Base-by-base conservation (phyloP, 2,888 invertebrate species). In the Iselma pallidipennis region DNA sequence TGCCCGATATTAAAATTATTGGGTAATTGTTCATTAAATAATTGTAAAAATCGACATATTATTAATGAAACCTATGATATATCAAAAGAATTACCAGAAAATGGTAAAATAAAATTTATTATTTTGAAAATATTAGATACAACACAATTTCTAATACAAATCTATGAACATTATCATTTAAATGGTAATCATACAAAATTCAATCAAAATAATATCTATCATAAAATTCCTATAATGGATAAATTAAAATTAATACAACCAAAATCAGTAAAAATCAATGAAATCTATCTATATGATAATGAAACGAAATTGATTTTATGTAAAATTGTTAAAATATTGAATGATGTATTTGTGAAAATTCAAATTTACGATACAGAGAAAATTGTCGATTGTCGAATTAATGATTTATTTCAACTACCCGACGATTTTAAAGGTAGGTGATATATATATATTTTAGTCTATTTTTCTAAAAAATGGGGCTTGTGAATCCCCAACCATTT, bases 41-140 rank as follows among this genome's bases (percentile, higher is more conserved):
- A 82, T 48, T 92, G 92, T 70, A 67, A 76, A 16, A 82, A 84
- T 52, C 84, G 92, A 28, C 93, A 94, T 77, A 80, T 87, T 4
- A 78, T 91, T 10, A 81, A 85, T 60, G 78, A 84, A 5, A 81
- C 82, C 21, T 85, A 88, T 67, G 83, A 84, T 56, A 82, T 85
- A 4, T 80, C 81, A n/a, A 77, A 82, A 12, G 79, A 83, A 77
- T 78, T 89, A 56, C 87, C 87, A 0, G 78, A 75, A 67, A 78
- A 79, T 49, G 89, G 89, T 0, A 74, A 80, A 3, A 81, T 90
- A 3, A 85, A 84, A 56, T 87, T 89, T 63, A 83, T 84, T 74
- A 83, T 90, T 5, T 71, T 85, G 7, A 78, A 84, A 66, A 83
- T 88, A 25, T 83, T 86, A 56, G 84, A 87, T 66, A 89, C 90